These are phyloP conservation scores for Gonatopus flavifemur DNA, from an alignment of 1,140 invertebrate species.

Conservation along the genomic window DNA sequence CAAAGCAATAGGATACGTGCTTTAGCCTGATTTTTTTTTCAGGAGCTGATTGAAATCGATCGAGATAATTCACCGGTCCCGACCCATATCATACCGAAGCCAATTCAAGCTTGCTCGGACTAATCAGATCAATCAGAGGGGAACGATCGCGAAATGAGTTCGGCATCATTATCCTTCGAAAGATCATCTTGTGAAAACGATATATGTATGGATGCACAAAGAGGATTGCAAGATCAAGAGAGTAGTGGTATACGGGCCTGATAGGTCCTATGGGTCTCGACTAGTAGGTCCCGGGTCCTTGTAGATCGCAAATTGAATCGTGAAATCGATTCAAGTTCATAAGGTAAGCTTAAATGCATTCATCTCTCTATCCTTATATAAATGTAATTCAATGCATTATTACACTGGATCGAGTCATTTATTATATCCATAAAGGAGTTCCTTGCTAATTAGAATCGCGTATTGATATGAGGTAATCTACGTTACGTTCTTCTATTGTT, in stretches of 20 bases:
- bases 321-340: slow-evolving; percentile 36
- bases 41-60: slow-evolving; percentile 57
- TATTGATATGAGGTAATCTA: too few relatives aligned
- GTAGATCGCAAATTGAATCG: slow-evolving; percentile 50
- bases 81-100: slow-evolving; percentile 39
- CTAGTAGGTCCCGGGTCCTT: slow-evolving; percentile 26
- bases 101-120: too few relatives aligned
- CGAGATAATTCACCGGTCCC: slow-evolving; percentile 53
- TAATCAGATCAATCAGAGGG: slow-evolving; percentile 58
- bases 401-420: neutral
- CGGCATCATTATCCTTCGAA: slow-evolving; percentile 45
- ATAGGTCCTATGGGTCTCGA: slow-evolving; percentile 18
- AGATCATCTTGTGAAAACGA: too few relatives aligned
- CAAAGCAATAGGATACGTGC: too few relatives aligned
- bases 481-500: too few relatives aligned
- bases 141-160: slow-evolving; percentile 46
- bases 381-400: neutral
- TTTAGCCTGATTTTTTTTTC: too few relatives aligned
- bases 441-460: too few relatives aligned
- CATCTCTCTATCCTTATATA: neutral
- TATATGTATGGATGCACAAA: too few relatives aligned
- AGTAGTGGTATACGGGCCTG: too few relatives aligned
- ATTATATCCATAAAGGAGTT: too few relatives aligned
- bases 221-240: too few relatives aligned
- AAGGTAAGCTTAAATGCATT: slow-evolving; percentile 21